Conservation (phyloP, 1,140 invertebrate species). For the Dendrolimus punctatus region DNA sequence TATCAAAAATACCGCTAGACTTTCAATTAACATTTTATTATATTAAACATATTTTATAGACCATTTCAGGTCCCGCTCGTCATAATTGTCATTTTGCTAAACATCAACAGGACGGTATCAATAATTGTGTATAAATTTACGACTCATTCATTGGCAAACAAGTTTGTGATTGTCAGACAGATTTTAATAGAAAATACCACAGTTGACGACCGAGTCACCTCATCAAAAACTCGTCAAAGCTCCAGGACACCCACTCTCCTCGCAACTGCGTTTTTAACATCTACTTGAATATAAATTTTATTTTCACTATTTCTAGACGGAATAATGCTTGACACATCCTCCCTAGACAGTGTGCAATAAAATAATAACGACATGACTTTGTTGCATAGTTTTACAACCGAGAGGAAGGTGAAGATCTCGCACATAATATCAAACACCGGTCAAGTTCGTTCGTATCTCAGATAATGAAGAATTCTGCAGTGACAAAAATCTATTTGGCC, state of each 20-base stretch:
- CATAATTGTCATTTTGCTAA: too few species aligned
- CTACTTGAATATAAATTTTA: conserved; percentile 41
- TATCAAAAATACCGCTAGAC: too few species aligned
- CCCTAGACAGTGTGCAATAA: conserved; percentile 29
- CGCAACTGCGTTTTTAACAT: conserved; percentile 39
- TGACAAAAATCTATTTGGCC: too few species aligned
- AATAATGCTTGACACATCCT: conserved; percentile 23
- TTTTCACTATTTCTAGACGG: conserved; percentile 25
- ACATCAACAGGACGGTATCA: too few species aligned
- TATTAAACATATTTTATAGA: too few species aligned
- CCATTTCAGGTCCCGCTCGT: too few species aligned
- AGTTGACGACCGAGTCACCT: conserved; percentile 16
- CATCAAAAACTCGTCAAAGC: conserved; percentile 48
- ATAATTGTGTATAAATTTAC: conserved; percentile 8
- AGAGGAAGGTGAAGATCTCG: conserved; percentile 19
- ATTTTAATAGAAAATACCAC: conserved; percentile 30
- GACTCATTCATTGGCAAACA: conserved; percentile 23
- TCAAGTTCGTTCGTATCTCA: too few species aligned
- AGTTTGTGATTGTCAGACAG: conserved; percentile 19
- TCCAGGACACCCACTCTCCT: conserved; percentile 20
- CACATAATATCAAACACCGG: conserved; percentile 1
- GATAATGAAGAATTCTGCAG: too few species aligned
- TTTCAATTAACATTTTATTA: too few species aligned
- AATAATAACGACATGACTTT: conserved; percentile 29
- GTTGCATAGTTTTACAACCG: conserved; percentile 22